phyloP scores from a whole-genome alignment of 37 sponge, comb jelly and placozoan genomes.

The Eunapius fragilis region DNA sequence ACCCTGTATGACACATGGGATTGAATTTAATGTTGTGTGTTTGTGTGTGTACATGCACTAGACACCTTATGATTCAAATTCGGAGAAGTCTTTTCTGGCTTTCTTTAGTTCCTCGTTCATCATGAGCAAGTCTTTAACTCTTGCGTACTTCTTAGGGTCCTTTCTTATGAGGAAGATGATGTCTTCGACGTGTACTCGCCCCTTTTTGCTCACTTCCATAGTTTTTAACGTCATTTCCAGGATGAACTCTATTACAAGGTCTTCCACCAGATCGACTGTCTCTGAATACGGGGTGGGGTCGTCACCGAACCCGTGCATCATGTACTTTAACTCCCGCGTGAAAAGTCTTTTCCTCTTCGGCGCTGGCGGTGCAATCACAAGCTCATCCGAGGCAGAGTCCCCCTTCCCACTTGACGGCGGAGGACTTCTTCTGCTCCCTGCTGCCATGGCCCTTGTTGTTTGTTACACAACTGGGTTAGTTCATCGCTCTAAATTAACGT shows the following conservation, averaged over 20 bases:
- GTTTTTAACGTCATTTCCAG: slow-evolving; percentile 89
- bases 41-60: background rate
- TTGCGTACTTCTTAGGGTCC: slow-evolving; percentile 89
- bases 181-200: slow-evolving; percentile 91
- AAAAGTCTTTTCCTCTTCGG: slow-evolving; percentile 56
- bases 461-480: background rate
- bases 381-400: background rate
- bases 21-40: background rate
- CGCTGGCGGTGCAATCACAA: background rate
- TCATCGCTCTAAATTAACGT: background rate
- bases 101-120: slow-evolving; percentile 97
- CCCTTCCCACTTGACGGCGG: background rate
- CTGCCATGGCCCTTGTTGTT: background rate
- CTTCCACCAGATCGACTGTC: slow-evolving; percentile 92
- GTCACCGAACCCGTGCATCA: slow-evolving; percentile 99
- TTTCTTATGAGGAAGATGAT: slow-evolving; percentile 89
- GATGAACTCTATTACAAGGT: slow-evolving; percentile 86
- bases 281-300: slow-evolving; percentile 90
- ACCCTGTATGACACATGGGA: background rate
- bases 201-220: slow-evolving; percentile 91
- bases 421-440: background rate
- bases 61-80: background rate
- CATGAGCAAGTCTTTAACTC: slow-evolving; percentile 90
- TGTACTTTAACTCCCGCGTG: slow-evolving; percentile 82
- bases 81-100: slow-evolving; percentile 32